Percentiles rank a stretch among this genome's conserved stretches.
Conservation (phyloP, 2,888 invertebrate genomes). For the Pristionchus japonicus region DNA sequence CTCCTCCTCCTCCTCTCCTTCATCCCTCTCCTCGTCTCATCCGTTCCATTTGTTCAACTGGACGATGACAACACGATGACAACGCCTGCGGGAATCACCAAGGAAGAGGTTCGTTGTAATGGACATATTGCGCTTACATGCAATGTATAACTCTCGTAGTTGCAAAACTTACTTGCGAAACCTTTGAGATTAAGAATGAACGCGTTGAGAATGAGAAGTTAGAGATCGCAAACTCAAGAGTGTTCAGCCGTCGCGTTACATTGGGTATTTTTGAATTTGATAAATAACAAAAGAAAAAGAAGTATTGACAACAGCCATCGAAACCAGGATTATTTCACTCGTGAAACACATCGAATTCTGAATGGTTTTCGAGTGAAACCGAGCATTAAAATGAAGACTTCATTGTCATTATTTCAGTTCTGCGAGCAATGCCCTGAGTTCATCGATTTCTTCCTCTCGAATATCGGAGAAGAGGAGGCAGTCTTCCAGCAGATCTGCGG, state of each 20-base stretch:
- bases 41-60: not conserved
- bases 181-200: too few relatives aligned
- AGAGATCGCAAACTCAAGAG: too few relatives aligned
- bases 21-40: not conserved
- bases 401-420: conserved; percentile 14
- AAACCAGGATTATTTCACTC: not conserved
- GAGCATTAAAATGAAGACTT: too few relatives aligned
- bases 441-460: conserved; percentile 38
- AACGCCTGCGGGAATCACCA: not conserved
- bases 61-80: conserved; percentile 5
- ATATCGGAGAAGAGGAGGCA: conserved; percentile 17
- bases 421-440: conserved; percentile 27
- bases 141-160: too few relatives aligned
- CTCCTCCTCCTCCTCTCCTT: not conserved
- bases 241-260: too few relatives aligned
- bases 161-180: too few relatives aligned
- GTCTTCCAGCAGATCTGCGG: not conserved
- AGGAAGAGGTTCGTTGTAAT: conserved; percentile 9
- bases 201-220: too few relatives aligned
- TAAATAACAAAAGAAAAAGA: too few relatives aligned
- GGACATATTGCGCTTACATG: too few relatives aligned
- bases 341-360: not conserved
- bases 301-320: too few relatives aligned
- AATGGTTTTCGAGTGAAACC: too few relatives aligned
- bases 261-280: too few relatives aligned